These are phyloP conservation scores for Stictonetta naevosa DNA, from an alignment of 2,113 vertebrate genomes.

Conservation along the genomic window DNA sequence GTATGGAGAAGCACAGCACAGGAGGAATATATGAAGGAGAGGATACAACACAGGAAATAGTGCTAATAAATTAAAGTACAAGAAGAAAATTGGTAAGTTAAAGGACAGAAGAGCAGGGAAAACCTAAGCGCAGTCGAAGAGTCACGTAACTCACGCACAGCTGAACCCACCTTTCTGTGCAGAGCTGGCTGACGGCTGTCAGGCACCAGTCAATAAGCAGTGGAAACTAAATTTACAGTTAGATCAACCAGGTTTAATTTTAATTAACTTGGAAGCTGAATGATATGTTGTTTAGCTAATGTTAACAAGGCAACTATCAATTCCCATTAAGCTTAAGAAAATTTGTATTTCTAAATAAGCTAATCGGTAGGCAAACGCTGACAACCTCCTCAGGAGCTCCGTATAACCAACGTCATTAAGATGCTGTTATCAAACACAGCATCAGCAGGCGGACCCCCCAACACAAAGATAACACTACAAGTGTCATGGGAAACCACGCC, in stretches of 20 bases:
- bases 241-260: neutral
- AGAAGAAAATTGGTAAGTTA: neutral
- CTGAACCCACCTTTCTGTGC: neutral
- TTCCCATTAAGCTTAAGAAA: neutral
- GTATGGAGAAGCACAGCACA: neutral
- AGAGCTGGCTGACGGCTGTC: neutral
- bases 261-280: neutral
- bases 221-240: neutral
- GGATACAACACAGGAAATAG: neutral
- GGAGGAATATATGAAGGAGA: rapidly evolving
- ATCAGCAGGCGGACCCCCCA: neutral
- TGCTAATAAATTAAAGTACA: neutral
- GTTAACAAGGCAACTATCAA: neutral
- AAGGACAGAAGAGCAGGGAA: neutral
- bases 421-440: neutral
- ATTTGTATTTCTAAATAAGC: neutral
- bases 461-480: neutral
- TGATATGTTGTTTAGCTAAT: neutral
- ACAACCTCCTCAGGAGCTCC: neutral
- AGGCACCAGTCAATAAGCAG: neutral
- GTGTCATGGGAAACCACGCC: neutral
- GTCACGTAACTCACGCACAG: neutral
- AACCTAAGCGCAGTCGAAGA: neutral
- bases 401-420: neutral
- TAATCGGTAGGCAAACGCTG: neutral